Conservation (phyloP, 2,797 vertebrate species). For the Poeciliopsis infans region DNA sequence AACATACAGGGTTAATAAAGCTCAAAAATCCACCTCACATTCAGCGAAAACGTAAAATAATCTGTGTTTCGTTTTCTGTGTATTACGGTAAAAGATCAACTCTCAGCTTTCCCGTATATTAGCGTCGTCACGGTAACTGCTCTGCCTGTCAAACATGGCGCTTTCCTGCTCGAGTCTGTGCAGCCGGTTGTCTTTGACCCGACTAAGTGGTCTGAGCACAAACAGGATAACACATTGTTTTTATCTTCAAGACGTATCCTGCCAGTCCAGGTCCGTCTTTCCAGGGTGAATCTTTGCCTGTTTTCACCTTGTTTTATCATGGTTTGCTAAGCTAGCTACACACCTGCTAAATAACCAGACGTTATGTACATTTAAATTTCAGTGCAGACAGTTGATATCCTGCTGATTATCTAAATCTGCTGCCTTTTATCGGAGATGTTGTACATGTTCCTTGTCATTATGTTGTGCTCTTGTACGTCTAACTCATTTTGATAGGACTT, state of each 20-base stretch:
- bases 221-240: conserved; percentile 39
- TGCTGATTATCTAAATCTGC: not conserved
- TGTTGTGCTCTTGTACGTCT: no score
- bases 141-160: conserved; percentile 74
- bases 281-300: not conserved
- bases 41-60: not conserved
- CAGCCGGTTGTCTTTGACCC: conserved; percentile 60
- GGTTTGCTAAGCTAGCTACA: conserved; percentile 45
- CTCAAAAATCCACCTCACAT: not conserved
- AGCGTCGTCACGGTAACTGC: conserved; percentile 46
- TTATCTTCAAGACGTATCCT: conserved; percentile 22
- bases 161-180: conserved; percentile 65
- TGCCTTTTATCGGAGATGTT: not conserved
- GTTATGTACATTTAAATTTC: not conserved
- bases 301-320: not conserved
- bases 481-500: not conserved
- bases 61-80: not conserved
- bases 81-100: conserved; percentile 43
- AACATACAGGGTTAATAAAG: not conserved
- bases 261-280: conserved; percentile 63
- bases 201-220: conserved; percentile 56
- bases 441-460: no score
- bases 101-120: fast-evolving
- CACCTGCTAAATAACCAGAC: not conserved
- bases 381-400: not conserved